phyloP scores from a whole-genome alignment of 2,797 vertebrate species.

The Yasuhikotakia modesta region DNA sequence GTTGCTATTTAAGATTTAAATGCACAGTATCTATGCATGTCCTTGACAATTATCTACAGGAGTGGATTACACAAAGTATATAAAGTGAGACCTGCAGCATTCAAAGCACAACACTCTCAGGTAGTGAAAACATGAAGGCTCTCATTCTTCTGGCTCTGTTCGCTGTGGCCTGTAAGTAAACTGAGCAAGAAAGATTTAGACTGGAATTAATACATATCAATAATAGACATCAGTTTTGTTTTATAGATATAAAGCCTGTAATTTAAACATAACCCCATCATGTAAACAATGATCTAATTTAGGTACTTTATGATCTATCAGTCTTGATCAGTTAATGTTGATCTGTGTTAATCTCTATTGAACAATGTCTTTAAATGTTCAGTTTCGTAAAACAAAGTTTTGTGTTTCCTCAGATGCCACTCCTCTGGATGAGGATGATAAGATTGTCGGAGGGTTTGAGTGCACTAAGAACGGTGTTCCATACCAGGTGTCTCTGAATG shows the following conservation, averaged over 20 bases:
- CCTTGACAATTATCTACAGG: conserved; percentile 25
- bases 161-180: conserved; percentile 51
- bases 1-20: conserved; percentile 21
- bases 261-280: no score
- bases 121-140: conserved; percentile 50
- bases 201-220: background rate
- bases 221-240: no score
- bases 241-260: no score
- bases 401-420: conserved; percentile 37
- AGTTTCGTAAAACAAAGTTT: background rate
- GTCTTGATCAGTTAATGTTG: no score
- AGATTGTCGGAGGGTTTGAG: conserved; percentile 81
- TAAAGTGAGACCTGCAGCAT: background rate
- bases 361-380: background rate
- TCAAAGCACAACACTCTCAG: conserved; percentile 13
- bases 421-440: conserved; percentile 68
- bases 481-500: conserved; percentile 81
- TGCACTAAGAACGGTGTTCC: conserved; percentile 73
- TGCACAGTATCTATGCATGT: background rate
- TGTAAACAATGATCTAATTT: no score
- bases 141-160: conserved; percentile 53
- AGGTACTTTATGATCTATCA: no score
- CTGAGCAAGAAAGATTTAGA: background rate
- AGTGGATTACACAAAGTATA: conserved; percentile 35
- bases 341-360: no score